phyloP scores from a whole-genome alignment of 2,113 vertebrate genomes.

The Parus major region DNA sequence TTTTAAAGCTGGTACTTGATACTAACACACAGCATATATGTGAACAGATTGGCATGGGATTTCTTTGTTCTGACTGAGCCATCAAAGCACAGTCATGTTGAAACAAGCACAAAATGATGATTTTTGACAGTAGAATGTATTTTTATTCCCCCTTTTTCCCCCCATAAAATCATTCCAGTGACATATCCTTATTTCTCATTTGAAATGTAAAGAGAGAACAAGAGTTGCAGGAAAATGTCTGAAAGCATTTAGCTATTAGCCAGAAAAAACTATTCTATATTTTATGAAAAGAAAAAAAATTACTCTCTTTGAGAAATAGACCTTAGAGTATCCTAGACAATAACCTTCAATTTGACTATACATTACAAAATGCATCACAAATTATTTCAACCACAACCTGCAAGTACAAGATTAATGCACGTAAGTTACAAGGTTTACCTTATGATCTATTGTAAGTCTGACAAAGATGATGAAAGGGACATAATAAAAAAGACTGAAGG shows the following conservation, averaged over 20 bases:
- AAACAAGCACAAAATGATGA: neutral
- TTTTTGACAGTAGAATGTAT: neutral
- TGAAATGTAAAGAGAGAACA: neutral
- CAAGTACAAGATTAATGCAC: neutral
- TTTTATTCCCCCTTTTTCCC: neutral
- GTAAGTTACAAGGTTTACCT: neutral
- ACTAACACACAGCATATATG: accelerated
- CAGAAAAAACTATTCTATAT: neutral
- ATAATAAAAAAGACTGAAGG: neutral
- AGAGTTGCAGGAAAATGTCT: neutral
- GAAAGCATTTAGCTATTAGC: neutral
- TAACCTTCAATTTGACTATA: neutral
- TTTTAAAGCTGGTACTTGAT: accelerated
- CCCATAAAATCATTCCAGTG: neutral
- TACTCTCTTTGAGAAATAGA: neutral
- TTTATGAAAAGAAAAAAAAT: neutral
- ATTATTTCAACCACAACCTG: neutral
- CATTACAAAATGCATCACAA: neutral
- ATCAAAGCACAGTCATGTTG: neutral
- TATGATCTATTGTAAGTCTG: neutral
- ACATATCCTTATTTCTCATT: neutral
- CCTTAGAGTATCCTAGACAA: neutral
- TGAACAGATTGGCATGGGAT: neutral
- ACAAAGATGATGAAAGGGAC: neutral
- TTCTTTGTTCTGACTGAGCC: neutral